Base-by-base conservation (phyloP, 2,888 invertebrate species). In the Tetranychus piercei region DNA sequence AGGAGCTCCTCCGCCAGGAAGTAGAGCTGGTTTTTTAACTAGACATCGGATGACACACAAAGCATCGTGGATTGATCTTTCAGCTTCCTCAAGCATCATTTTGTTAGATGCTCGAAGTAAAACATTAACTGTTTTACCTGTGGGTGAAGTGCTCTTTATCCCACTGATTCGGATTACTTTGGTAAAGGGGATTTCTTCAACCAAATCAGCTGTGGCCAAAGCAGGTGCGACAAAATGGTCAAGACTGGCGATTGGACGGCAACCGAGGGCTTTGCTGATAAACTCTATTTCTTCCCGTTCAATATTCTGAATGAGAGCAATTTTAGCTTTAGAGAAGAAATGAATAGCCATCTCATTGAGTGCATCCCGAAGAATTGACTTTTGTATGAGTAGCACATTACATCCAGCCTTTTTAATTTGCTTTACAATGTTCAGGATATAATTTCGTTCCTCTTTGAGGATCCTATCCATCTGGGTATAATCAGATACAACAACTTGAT, bases 381-480 rank as follows among this genome's bases (percentile, higher is more conserved):
- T 90, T 81, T 90, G 89, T 71, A 99, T 94, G 74, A 99, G 86
- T 18, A 99, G 86, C 15, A 99, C 94, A 84, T 93, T 99, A 84
- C 99, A 99, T 3, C 97, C 97, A 76, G 94, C 88, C 81, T 96
- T 97, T 84, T 99, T 99, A 78, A 99, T 93, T 83, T 96, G 94
- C 83, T 99, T 99, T 6, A 96, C 93, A 81, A 99, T 94, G 81
- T 99, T 96, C 75, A 99, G 85, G 80, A 99, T 95, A 83, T 99
- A 99, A 74, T 92, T 88, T 74, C 99, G 88, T 83, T 99, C 99
- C 83, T 99, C 99, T 81, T 94, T 91, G 76, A 99, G 83, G 0
- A 99, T 94, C 76, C 99, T 88, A 83, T 99, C 99, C 99, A 99
- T 99, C 73, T 96, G 96, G n/a, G 96, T 89, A 83, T 99, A 99